Evolutionary conservation across 2,113 vertebrate species (phyloP).

Genomic region (Pterophyllum scalare): DNA sequence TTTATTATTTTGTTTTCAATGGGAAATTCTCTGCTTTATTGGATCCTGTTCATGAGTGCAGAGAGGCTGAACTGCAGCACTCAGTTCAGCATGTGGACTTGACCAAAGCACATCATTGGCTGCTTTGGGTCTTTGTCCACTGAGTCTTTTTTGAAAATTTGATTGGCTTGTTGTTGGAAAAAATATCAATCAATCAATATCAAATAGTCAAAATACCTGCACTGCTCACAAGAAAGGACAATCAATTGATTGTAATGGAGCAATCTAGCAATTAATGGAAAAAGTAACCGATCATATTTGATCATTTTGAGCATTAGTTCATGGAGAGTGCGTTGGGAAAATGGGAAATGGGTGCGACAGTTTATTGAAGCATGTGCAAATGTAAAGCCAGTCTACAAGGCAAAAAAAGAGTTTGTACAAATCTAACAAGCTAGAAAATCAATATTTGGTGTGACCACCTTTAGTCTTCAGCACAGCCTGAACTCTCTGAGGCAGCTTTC

Average conservation of each 20-base stretch:
- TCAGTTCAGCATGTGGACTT: neutral
- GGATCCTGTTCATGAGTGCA: neutral
- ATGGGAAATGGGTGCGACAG: neutral
- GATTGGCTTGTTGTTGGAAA: neutral
- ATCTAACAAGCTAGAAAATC: neutral
- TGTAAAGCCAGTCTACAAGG: accelerated
- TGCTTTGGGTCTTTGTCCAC: neutral
- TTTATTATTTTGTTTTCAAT: neutral
- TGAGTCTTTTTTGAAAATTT: neutral
- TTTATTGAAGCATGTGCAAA: neutral
- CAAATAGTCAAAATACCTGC: neutral
- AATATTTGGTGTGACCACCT: neutral
- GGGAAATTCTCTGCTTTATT: neutral
- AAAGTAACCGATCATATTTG: neutral
- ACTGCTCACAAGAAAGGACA: neutral
- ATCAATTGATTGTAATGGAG: neutral
- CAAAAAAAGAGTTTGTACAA: neutral
- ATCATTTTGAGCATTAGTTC: neutral
- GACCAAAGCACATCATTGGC: neutral
- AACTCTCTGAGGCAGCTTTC: neutral
- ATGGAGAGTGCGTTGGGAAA: neutral
- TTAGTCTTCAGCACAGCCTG: neutral
- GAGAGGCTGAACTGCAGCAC: neutral
- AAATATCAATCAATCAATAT: no score
- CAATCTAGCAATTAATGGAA: no score